Base-by-base conservation (phyloP, 2,113 vertebrate species). In the Pachyramphus minor region DNA sequence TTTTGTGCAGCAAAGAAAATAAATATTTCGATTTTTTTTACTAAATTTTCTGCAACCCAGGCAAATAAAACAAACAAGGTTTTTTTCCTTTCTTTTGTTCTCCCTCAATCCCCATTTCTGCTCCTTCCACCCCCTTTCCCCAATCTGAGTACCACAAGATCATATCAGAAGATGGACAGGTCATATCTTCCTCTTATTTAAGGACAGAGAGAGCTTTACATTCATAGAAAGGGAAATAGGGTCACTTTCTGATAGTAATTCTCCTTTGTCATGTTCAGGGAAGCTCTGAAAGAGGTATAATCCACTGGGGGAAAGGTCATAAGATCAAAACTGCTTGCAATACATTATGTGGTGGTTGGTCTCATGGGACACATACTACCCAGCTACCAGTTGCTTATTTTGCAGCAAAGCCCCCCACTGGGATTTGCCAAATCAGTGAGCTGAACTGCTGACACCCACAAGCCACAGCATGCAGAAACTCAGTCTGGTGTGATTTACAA, bases 71-170 rank as follows among this genome's bases (percentile, higher is more conserved):
- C n/a, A 37, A 59, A 14, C 33, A 23, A 11, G 1, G 2, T 2
- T n/a, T 35, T n/a, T 4, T 10, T 8, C 2, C 2, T 8, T 4
- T 71, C 60, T 18, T 39, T 85, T 7, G 78, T 50, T 5, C 7
- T 85, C 1, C 1, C 4, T 37, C 9, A 41, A 14, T 45, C 16
- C 11, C 7, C 8, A n/a, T 60, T 82, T 75, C 24, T 67, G 4
- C 3, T 5, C 9, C 2, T 10, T n/a, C 24, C 4, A 12, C 3
- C 2, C 4, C 1, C 3, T 6, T 17, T 1, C 8, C 11, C 5
- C 8, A 15, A 3, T 11, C 8, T 25, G 81, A 60, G 69, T 16
- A 41, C 3, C 31, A 47, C 6, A 66, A n/a, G 18, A 39, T 19
- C 9, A 3, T n/a, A 39, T 33, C 14, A 63, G 18, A 62, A 80